A percentile compares a stretch with the other conserved stretches of the same genome.
Conservation (phyloP, 1,140 invertebrate species). For the Phymastichus coffea region DNA sequence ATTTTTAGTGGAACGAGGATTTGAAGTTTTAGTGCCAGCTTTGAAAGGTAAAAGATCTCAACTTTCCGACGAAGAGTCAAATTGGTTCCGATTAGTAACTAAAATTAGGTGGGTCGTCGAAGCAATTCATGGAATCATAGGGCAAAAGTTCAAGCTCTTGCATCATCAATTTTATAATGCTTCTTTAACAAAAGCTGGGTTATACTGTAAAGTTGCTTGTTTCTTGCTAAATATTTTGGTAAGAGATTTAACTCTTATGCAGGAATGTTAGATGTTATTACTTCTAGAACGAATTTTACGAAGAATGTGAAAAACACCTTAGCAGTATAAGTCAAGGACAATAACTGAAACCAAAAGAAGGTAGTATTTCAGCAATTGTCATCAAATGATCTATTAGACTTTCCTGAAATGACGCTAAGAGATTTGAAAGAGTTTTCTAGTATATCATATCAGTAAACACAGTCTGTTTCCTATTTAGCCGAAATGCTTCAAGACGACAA, state of each 20-base stretch:
- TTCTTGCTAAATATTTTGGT: slow-evolving; percentile 28
- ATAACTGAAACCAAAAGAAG: slow-evolving; percentile 25
- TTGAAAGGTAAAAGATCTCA: slow-evolving; percentile 36
- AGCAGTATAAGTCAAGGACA: slow-evolving; percentile 26
- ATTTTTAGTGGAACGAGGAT: too few relatives aligned
- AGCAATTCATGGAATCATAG: too few relatives aligned
- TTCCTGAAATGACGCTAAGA: too few relatives aligned
- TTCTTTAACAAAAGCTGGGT: too few relatives aligned
- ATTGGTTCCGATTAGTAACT: slow-evolving; percentile 20
- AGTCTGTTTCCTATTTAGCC: too few relatives aligned
- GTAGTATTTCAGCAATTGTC: too few relatives aligned
- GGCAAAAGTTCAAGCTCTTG: too few relatives aligned
- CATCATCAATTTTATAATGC: slow-evolving; percentile 32
- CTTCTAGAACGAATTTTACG: slow-evolving; percentile 25
- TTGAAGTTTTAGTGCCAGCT: slow-evolving; percentile 33
- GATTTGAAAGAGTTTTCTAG: too few relatives aligned
- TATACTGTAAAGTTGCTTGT: not conserved
- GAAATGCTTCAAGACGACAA: too few relatives aligned
- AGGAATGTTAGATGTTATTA: slow-evolving; percentile 23
- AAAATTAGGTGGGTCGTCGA: slow-evolving; percentile 30
- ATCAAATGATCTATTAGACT: too few relatives aligned
- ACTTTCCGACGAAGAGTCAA: slow-evolving; percentile 22
- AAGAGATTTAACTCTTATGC: slow-evolving; percentile 29
- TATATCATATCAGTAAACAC: too few relatives aligned
- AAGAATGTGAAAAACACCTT: slow-evolving; percentile 18